phyloP scores from a whole-genome alignment of 2,888 invertebrate genomes.

The Xanthia togata region DNA sequence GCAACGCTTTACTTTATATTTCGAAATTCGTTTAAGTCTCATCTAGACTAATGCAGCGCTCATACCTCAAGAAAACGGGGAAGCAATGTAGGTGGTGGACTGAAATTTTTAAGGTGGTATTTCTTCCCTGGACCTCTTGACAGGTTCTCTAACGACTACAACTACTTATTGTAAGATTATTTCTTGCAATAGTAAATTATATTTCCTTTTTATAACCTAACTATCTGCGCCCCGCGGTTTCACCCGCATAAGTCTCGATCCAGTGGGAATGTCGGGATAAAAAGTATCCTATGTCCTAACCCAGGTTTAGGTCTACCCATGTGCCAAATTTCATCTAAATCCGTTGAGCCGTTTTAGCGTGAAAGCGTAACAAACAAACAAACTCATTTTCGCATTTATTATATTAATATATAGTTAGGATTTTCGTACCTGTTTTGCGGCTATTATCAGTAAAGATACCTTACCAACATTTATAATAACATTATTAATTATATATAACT shows the following conservation, averaged over 20 bases:
- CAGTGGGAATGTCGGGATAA: too few species aligned
- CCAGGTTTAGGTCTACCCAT: too few species aligned
- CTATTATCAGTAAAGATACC: not conserved
- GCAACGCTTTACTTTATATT: not conserved
- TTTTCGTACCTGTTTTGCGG: not conserved
- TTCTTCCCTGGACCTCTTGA: not conserved
- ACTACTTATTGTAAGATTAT: not conserved
- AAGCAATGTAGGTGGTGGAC: not conserved
- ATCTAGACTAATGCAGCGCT: too few species aligned
- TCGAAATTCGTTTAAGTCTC: conserved; percentile 6
- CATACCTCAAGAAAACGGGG: not conserved
- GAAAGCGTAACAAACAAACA: too few species aligned
- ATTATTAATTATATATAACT: not conserved
- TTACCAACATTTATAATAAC: too few species aligned
- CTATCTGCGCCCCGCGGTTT: too few species aligned
- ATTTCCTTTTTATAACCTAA: not conserved
- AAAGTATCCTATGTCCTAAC: too few species aligned
- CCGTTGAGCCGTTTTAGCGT: too few species aligned
- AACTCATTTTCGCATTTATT: too few species aligned
- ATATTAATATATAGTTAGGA: too few species aligned
- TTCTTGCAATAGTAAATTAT: not conserved
- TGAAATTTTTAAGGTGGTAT: not conserved
- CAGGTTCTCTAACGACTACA: not conserved
- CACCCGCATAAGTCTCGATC: too few species aligned
- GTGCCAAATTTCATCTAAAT: too few species aligned